Percentiles rank a stretch among this genome's conserved stretches.
These are phyloP conservation scores for Bubalus kerabau DNA, from an alignment of 2,113 vertebrate genomes.

Conservation along the genomic window DNA sequence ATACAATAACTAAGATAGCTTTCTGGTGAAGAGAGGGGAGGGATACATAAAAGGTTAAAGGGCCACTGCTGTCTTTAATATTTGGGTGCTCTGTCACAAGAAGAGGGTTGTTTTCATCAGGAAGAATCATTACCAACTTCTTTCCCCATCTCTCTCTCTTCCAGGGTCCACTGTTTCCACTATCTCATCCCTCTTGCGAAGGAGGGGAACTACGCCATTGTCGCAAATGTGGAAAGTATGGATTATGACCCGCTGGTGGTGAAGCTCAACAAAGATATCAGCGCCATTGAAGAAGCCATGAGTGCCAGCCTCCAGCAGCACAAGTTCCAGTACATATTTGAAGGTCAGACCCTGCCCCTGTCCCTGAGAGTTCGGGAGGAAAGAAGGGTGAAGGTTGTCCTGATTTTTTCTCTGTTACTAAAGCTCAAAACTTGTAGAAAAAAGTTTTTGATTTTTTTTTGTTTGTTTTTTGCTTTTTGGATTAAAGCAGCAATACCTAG, in stretches of 20 bases:
- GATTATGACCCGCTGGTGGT: slow-evolving; percentile 98
- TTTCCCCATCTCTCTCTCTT: background rate
- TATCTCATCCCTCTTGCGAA: slow-evolving; percentile 97
- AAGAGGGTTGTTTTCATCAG: background rate
- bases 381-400: background rate
- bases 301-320: slow-evolving; percentile 95
- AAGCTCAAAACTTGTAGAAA: rapidly evolving
- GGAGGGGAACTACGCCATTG: slow-evolving; percentile 97
- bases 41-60: background rate
- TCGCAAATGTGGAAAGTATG: slow-evolving; percentile 99
- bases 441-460: background rate
- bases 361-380: background rate
- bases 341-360: slow-evolving; percentile 82
- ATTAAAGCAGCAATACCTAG: background rate
- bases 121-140: background rate
- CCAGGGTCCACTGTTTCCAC: slow-evolving; percentile 97
- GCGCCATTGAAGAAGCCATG: slow-evolving; percentile 96
- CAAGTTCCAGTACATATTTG: slow-evolving; percentile 99
- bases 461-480: rapidly evolving
- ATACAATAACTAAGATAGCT: background rate
- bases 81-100: background rate
- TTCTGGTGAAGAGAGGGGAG: background rate
- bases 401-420: background rate
- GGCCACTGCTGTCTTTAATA: background rate
- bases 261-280: slow-evolving; percentile 98